phyloP scores from a whole-genome alignment of 2,797 vertebrate genomes.

The Semotilus atromaculatus region DNA sequence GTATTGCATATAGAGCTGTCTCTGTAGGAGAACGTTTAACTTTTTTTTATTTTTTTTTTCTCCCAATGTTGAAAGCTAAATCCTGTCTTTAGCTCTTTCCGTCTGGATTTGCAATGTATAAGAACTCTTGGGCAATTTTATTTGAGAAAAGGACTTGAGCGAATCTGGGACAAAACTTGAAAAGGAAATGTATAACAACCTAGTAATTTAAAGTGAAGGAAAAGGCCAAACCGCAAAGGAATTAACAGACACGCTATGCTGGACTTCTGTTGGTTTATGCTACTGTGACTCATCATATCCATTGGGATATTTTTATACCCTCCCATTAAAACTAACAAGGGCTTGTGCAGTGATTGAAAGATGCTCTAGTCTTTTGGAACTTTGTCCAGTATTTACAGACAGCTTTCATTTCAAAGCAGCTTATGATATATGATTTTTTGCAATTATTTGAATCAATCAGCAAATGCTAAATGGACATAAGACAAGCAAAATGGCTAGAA shows the following conservation, averaged over 20 bases:
- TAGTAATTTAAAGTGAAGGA: conserved; percentile 2
- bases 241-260: conserved; percentile 15
- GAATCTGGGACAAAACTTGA: conserved; percentile 5
- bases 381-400: neutral
- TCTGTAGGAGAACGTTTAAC: neutral
- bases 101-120: neutral
- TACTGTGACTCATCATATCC: conserved; percentile 12
- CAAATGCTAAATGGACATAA: neutral
- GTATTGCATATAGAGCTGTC: neutral
- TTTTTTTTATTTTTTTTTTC: too few relatives aligned
- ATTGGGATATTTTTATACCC: conserved; percentile 31
- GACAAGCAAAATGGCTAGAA: neutral
- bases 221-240: conserved; percentile 24
- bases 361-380: neutral
- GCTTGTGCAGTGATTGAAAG: neutral
- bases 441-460: neutral
- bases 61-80: neutral
- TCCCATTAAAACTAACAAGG: conserved; percentile 18
- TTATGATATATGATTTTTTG: neutral
- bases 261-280: conserved; percentile 1
- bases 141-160: conserved; percentile 12
- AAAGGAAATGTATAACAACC: conserved; percentile 6
- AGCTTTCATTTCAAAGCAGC: neutral
- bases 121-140: neutral
- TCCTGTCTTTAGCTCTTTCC: neutral